Evolutionary conservation across 2,888 invertebrate species (phyloP).

Genomic region (Pelosia muscerda): DNA sequence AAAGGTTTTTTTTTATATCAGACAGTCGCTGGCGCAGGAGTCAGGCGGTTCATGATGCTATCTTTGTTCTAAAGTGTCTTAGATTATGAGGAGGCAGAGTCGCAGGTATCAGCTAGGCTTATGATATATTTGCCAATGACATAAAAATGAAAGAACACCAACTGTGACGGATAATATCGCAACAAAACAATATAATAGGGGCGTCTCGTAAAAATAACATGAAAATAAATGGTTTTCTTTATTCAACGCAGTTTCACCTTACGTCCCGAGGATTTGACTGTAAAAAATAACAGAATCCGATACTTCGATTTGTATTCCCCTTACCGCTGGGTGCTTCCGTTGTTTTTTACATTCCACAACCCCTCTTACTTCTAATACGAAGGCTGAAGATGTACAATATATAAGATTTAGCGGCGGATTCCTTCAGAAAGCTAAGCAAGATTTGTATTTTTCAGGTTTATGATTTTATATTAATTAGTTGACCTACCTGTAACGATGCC

Average conservation of each 20-base stretch:
- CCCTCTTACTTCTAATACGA: slow-evolving; percentile 51
- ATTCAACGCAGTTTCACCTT: slow-evolving; percentile 56
- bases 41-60: no score
- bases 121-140: slow-evolving; percentile 19
- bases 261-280: slow-evolving; percentile 45
- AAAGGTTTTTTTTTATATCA: slow-evolving; percentile 4
- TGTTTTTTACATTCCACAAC: slow-evolving; percentile 60
- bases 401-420: slow-evolving; percentile 24
- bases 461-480: background rate
- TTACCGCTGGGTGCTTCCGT: slow-evolving; percentile 60
- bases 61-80: no score
- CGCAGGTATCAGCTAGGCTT: background rate
- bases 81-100: no score
- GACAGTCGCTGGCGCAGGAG: no score
- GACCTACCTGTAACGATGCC: no score
- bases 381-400: slow-evolving; percentile 18
- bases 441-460: background rate
- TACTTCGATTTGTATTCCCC: slow-evolving; percentile 72
- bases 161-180: slow-evolving; percentile 29
- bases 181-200: slow-evolving; percentile 47
- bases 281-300: slow-evolving; percentile 54
- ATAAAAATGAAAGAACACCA: slow-evolving; percentile 35
- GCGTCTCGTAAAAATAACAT: slow-evolving; percentile 51
- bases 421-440: background rate
- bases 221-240: slow-evolving; percentile 56